A percentile compares a stretch with the other conserved stretches of the same genome.
These are phyloP conservation scores for Ovis aries DNA, from an alignment of 2,113 vertebrate species.

Conservation along the genomic window DNA sequence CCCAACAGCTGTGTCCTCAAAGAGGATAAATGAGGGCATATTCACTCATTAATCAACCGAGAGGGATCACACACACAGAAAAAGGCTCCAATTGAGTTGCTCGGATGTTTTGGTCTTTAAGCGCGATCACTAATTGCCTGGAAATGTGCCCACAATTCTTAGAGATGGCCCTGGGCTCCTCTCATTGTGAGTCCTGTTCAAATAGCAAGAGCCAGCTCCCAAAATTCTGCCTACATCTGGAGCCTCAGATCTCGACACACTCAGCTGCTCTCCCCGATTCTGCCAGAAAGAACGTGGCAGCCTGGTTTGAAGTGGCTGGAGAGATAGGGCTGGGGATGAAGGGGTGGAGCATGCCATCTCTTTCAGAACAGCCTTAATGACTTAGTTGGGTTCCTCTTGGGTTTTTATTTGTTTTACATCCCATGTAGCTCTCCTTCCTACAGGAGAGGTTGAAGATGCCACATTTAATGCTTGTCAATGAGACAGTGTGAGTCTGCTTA, in stretches of 20 bases:
- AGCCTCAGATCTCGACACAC: not conserved
- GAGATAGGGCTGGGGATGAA: not conserved
- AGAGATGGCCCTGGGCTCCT: not conserved
- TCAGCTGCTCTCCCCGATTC: not conserved
- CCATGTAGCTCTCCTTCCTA: not conserved
- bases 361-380: not conserved
- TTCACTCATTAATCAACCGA: constrained; percentile 50
- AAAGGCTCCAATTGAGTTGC: constrained; percentile 16
- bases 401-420: not conserved
- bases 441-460: not conserved
- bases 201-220: not conserved
- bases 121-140: constrained; percentile 37
- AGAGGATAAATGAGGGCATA: constrained; percentile 47
- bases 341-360: not conserved
- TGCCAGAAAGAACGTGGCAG: not conserved
- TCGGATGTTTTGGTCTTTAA: constrained; percentile 31
- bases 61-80: not conserved
- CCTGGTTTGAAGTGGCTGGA: not conserved
- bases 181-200: not conserved
- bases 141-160: constrained; percentile 20
- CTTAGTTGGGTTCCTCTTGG: not conserved
- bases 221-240: not conserved
- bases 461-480: not conserved
- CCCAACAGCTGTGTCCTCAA: constrained; percentile 61
- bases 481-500: not conserved